Evolutionary conservation across 2,113 vertebrate genomes (phyloP), one percentile per base, ranked within the genome.

Genomic region (Dunckerocampus dactyliophorus): DNA sequence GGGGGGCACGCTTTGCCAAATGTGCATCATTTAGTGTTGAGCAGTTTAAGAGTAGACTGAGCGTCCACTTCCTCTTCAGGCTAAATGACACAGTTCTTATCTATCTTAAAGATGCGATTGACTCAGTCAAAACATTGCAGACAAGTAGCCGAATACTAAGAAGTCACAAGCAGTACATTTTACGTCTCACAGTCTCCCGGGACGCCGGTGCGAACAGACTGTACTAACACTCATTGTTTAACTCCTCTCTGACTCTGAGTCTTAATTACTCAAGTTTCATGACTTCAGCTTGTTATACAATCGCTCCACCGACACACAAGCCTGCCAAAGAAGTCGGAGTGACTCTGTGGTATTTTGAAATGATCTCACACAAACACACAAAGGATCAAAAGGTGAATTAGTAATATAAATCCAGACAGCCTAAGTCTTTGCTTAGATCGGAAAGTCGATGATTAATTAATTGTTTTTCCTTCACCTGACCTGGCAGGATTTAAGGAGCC

Each of bases 241-340:
- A 21, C 9, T 48, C 47, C 20, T n/a, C n/a, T 10, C 11, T 20
- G n/a, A n/a, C 47, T 49, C 20, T 49, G 47, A 49, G 47, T 24
- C 21, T 22, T 24, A 22, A 50, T 50, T 15, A 22, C 49, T 20
- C 48, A 22, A 21, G 48, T 50, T 50, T 19, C 19, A 22, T 50
- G 48, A 22, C 48, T 22, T 50, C 48, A 50, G 48, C 48, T 2
- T 22, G 21, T 50, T 50, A 22, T 22, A 22, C 21, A 50, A 50
- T 50, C 49, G 6, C 0, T 24, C 20, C 20, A 11, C 49, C 14
- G 49, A 50, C 21, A 50, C 20, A 50, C 21, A 24, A 50, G 49
- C 21, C 21, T 50, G 49, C 49, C 49, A 50, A 50, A 50, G 19
- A 50, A 50, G 49, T 24, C 49, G 24, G 19, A 49, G 49, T 22